Conservation (phyloP, 1,140 invertebrate genomes). For the Hylaeus volcanicus region DNA sequence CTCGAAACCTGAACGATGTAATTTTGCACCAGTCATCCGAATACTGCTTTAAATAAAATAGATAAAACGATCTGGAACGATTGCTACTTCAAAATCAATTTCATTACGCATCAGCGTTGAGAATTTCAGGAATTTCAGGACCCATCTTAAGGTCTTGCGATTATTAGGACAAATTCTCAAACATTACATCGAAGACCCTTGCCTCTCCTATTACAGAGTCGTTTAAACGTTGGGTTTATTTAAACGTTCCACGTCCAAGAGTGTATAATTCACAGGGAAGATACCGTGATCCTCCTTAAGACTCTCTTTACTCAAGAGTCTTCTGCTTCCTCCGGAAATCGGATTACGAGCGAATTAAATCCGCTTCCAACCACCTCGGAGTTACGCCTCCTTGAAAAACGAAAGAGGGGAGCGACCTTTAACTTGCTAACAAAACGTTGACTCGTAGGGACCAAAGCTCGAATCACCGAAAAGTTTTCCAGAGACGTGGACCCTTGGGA, state of each 20-base stretch:
- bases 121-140: too few species aligned
- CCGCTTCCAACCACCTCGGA: slow-evolving; percentile 21
- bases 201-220: neutral
- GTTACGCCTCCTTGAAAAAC: neutral
- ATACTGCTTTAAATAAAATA: neutral
- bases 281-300: slow-evolving; percentile 29
- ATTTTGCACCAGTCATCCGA: neutral
- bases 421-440: slow-evolving; percentile 15
- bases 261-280: slow-evolving; percentile 41
- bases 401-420: neutral
- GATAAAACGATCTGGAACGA: too few species aligned
- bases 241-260: slow-evolving; percentile 13
- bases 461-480: neutral
- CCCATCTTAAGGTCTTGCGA: too few species aligned
- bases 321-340: slow-evolving; percentile 46
- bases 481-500: too few species aligned
- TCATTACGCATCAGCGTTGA: too few species aligned
- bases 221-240: neutral
- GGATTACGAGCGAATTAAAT: slow-evolving; percentile 55
- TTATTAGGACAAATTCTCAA: neutral
- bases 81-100: too few species aligned
- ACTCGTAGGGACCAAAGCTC: neutral
- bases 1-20: neutral
- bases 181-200: too few species aligned
- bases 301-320: slow-evolving; percentile 10